Evolutionary conservation across 1,140 invertebrate genomes (phyloP).

Genomic region (Neodiprion lecontei): DNA sequence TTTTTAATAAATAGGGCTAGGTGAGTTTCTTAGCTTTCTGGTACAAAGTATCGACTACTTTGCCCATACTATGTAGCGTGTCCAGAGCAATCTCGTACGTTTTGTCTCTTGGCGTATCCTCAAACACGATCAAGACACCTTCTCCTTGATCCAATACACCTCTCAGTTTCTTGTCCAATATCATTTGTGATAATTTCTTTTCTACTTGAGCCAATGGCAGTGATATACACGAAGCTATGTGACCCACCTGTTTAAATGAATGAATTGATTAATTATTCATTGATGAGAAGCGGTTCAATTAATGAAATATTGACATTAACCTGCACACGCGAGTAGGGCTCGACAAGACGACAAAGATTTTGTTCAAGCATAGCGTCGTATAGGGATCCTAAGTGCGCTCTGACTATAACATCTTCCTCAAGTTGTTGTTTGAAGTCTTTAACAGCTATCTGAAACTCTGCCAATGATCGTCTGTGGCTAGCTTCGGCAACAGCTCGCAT

Average conservation of each 20-base stretch:
- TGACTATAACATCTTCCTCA: constrained; percentile 95
- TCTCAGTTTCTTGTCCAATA: constrained; percentile 96
- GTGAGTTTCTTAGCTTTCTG: constrained; percentile 98
- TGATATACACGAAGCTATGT: constrained; percentile 87
- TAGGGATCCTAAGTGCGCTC: constrained; percentile 93
- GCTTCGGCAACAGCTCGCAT: constrained; percentile 97
- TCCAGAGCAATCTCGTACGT: constrained; percentile 97
- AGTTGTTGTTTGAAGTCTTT: constrained; percentile 88
- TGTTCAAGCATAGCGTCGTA: constrained; percentile 99
- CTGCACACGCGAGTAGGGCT: constrained; percentile 97
- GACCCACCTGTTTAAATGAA: constrained; percentile 67
- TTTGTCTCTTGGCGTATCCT: constrained; percentile 92
- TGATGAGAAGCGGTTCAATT: background rate
- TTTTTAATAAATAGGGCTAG: constrained; percentile 67
- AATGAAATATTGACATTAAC: constrained; percentile 64
- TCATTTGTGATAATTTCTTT: constrained; percentile 99
- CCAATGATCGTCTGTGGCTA: constrained; percentile 94
- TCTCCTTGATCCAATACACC: constrained; percentile 98
- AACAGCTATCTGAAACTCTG: constrained; percentile 92
- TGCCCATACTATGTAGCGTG: constrained; percentile 98
- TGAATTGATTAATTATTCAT: constrained; percentile 12
- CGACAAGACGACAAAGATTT: constrained; percentile 97
- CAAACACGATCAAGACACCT: constrained; percentile 96
- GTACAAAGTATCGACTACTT: constrained; percentile 98
- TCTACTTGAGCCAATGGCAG: constrained; percentile 91